Base-by-base conservation (phyloP, 2,888 invertebrate species). In the Ophraella communa region DNA sequence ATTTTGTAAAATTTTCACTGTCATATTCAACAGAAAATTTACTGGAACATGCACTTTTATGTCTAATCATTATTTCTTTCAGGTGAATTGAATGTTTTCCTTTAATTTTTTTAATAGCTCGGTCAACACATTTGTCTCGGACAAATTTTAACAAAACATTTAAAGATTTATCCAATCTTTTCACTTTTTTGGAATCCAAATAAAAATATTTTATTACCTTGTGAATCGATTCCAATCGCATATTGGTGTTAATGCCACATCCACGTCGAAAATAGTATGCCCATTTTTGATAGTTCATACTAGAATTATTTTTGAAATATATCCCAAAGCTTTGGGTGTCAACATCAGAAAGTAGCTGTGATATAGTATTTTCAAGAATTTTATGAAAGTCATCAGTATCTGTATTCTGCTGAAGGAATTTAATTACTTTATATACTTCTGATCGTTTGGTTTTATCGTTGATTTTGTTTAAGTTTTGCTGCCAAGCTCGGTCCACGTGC, bases 161-260 rank as follows among this genome's bases (percentile, higher is more conserved):
- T 5, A 74, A 62, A 2, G 69, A 65, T 64, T 68, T 71, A 58
- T 76, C 74, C 4, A 73, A 47, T 17, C 69, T 44, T 59, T 75
- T 73, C 5, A 68, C 64, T 11, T 61, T 68, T 64, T 75, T 71
- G 3, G 70, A 71, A 20, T 68, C 54, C 8, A 74, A 62, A 62
- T 74, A 74, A 47, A 72, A 61, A 59, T 74, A 68, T 58, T 72
- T 72, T 2, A 70, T 67, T 5, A 60, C 62, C 51, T 56, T 54
- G 27, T 69, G 67, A 61, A 69, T 64, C 3, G 61, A 33, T 49
- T 67, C 67, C 2, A 69, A 20, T 23, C 51, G 54, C 64, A 66
- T 66, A 49, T 69, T 69, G 10, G 66, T 66, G 30, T 69, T 65
- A 17, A 67, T 14, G 21, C 67, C 66, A 53, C 53, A 49, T 11